Evolutionary conservation across 2,888 invertebrate species (phyloP).

Genomic region (Arctia plantaginis): DNA sequence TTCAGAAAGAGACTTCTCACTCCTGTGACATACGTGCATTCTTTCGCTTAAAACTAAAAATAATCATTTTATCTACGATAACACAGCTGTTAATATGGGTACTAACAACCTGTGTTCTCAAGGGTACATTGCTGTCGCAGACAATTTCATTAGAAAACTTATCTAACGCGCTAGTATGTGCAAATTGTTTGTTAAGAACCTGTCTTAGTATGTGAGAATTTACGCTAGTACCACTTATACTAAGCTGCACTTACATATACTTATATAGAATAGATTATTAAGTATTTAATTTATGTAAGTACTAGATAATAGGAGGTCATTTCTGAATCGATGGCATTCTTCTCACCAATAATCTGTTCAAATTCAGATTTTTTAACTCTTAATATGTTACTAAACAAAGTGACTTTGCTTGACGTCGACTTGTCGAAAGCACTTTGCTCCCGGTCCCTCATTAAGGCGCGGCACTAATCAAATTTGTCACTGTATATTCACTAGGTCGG

Average conservation of each 20-base stretch:
- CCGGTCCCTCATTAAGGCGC: conserved; percentile 48
- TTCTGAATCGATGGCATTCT: not conserved
- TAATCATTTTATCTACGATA: not conserved
- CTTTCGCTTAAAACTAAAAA: not conserved
- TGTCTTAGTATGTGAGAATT: not conserved
- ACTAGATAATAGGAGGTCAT: not conserved
- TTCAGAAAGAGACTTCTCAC: too few relatives aligned
- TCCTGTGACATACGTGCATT: not conserved
- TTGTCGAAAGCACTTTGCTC: conserved; percentile 52
- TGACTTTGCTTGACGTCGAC: conserved; percentile 19
- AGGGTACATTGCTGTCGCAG: not conserved
- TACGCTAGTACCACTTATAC: not conserved
- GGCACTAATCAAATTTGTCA: conserved; percentile 56
- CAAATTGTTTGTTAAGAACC: conserved; percentile 9
- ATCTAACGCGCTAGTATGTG: conserved; percentile 1
- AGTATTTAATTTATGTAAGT: not conserved
- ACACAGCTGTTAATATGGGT: not conserved
- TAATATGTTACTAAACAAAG: conserved; percentile 9
- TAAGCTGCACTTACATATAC: not conserved
- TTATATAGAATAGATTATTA: too few relatives aligned
- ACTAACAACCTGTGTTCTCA: not conserved
- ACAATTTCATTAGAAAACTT: conserved; percentile 11
- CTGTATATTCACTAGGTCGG: conserved; percentile 38
- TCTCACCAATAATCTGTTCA: not conserved
- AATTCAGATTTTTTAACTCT: not conserved